phyloP scores from a whole-genome alignment of 2,888 invertebrate genomes.

The Sialis fuliginosa region DNA sequence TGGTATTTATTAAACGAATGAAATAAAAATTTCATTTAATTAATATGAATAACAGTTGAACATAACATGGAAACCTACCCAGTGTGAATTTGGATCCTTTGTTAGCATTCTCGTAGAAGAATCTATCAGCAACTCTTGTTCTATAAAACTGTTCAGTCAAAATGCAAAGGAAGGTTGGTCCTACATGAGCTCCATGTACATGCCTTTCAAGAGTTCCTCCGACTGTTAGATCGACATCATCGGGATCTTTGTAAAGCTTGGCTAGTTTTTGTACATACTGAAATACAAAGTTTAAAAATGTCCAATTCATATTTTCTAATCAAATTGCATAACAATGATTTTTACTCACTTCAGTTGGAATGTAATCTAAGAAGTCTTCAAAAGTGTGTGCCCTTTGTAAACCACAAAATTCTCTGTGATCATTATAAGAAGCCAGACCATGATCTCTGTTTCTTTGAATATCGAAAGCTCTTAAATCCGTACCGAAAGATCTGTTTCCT shows the following conservation, averaged over 20 bases:
- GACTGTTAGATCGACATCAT: slow-evolving; percentile 75
- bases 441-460: slow-evolving; percentile 79
- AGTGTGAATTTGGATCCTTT: slow-evolving; percentile 43
- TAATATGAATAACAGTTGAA: not conserved
- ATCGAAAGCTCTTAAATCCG: slow-evolving; percentile 64
- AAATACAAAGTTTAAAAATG: slow-evolving; percentile 10
- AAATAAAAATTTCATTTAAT: slow-evolving; percentile 14
- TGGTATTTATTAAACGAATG: not conserved
- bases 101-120: slow-evolving; percentile 61
- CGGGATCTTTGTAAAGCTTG: slow-evolving; percentile 46
- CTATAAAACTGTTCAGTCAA: slow-evolving; percentile 75
- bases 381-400: slow-evolving; percentile 48
- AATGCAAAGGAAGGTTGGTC: slow-evolving; percentile 79
- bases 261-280: slow-evolving; percentile 48
- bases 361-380: slow-evolving; percentile 50
- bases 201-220: slow-evolving; percentile 66
- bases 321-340: no score
- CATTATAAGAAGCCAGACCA: slow-evolving; percentile 62
- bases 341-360: slow-evolving; percentile 36
- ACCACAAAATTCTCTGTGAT: slow-evolving; percentile 60
- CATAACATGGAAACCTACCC: slow-evolving; percentile 23
- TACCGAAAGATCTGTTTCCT: slow-evolving; percentile 52
- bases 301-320: no score
- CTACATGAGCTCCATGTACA: slow-evolving; percentile 58
- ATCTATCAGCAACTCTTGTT: slow-evolving; percentile 71